Evolutionary conservation across 1,140 invertebrate genomes (phyloP).

Genomic region (Teleogryllus occipitalis): DNA sequence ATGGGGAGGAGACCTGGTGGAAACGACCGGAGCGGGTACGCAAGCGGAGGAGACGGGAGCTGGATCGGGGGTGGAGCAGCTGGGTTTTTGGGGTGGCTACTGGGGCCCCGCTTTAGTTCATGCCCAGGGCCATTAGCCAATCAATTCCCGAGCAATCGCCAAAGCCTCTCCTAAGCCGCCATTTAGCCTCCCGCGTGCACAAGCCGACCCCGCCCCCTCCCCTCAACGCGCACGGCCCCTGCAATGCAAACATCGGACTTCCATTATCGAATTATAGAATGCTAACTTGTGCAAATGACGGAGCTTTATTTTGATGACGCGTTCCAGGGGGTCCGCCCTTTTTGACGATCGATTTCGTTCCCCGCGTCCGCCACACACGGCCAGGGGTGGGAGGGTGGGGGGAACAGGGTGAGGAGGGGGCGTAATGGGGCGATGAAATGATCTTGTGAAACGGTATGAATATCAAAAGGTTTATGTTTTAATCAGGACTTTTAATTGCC

Average conservation of each 20-base stretch:
- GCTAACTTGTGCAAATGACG: neutral
- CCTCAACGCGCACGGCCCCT: neutral
- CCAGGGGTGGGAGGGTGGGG: neutral
- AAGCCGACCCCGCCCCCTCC: neutral
- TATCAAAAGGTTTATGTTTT: constrained; percentile 1
- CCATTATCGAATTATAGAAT: constrained; percentile 5
- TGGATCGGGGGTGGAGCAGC: no score
- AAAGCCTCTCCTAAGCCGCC: neutral
- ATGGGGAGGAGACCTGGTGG: no score
- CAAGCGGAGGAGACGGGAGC: no score
- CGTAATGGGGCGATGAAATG: neutral
- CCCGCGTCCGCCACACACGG: no score
- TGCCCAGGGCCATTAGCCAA: neutral
- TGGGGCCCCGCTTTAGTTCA: no score
- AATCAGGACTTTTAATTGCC: neutral
- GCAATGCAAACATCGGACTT: neutral
- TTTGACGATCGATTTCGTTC: neutral
- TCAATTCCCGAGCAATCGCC: neutral
- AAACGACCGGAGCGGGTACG: no score
- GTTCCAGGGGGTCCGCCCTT: neutral
- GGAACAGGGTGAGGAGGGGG: neutral
- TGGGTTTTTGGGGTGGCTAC: no score
- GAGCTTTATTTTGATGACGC: neutral
- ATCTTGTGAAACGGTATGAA: constrained; percentile 4
- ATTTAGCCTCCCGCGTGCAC: neutral